These are phyloP conservation scores for Propithecus coquereli DNA, from an alignment of 2,113 vertebrate genomes.

Conservation along the genomic window DNA sequence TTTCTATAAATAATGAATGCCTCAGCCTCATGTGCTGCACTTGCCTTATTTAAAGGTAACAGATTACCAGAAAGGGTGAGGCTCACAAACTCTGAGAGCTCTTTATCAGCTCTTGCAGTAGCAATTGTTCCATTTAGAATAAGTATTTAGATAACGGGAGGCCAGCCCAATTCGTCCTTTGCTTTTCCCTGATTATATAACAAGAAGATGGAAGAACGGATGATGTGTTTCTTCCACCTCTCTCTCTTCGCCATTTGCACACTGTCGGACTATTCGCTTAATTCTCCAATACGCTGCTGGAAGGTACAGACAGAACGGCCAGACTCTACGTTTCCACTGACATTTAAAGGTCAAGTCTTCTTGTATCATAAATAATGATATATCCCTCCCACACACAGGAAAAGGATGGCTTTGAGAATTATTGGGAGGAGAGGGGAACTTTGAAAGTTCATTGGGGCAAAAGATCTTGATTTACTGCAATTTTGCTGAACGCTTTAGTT, in stretches of 20 bases:
- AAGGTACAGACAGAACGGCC: not conserved
- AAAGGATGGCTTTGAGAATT: not conserved
- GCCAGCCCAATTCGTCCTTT: not conserved
- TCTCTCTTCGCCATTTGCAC: fast-evolving
- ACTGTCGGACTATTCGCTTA: not conserved
- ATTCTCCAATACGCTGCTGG: not conserved
- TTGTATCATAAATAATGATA: constrained; percentile 26
- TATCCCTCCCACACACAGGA: not conserved
- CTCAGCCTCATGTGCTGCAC: not conserved
- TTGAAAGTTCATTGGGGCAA: not conserved
- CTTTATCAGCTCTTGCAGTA: not conserved
- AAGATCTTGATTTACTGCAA: not conserved
- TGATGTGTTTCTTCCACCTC: not conserved
- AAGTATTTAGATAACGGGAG: not conserved
- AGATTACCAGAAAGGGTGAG: not conserved
- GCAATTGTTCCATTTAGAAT: not conserved
- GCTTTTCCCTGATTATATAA: not conserved
- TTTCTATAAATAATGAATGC: constrained; percentile 11
- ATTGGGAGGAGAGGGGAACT: not conserved
- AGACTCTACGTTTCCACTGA: constrained; percentile 7
- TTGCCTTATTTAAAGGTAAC: not conserved
- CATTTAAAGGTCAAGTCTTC: constrained; percentile 67
- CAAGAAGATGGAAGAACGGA: not conserved
- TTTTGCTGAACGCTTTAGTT: not conserved
- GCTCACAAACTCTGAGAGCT: not conserved